Evolutionary conservation across 1,140 invertebrate genomes (phyloP).

Genomic region (Eupristina koningsbergeri): DNA sequence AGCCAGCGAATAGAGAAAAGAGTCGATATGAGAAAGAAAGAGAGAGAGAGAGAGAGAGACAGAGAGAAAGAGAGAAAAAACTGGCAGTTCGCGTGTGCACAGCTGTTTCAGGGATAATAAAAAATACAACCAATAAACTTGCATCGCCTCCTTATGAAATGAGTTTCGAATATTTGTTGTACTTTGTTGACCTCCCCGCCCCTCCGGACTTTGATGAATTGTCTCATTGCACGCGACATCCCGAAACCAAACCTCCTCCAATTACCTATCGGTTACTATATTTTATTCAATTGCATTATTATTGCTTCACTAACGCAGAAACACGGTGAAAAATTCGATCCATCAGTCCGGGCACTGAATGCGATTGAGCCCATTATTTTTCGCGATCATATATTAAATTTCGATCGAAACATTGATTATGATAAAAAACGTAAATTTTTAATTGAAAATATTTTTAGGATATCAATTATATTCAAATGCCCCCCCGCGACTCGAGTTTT

Average conservation of each 20-base stretch:
- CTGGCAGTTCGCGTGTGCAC: slow-evolving; percentile 20
- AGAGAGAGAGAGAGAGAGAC: too few species aligned
- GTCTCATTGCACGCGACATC: slow-evolving; percentile 32
- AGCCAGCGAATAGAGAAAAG: slow-evolving; percentile 9
- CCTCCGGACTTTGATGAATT: slow-evolving; percentile 30
- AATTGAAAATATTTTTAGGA: slow-evolving; percentile 39
- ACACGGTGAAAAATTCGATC: too few species aligned
- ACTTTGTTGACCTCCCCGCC: too few species aligned
- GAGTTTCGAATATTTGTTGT: slow-evolving; percentile 44
- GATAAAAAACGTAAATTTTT: slow-evolving; percentile 17
- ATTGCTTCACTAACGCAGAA: not conserved
- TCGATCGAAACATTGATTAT: not conserved
- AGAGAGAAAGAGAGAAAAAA: slow-evolving; percentile 20
- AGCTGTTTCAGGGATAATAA: slow-evolving; percentile 46
- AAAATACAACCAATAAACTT: slow-evolving; percentile 39
- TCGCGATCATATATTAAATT: slow-evolving; percentile 9
- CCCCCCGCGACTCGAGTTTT: not conserved
- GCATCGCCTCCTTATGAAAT: slow-evolving; percentile 40
- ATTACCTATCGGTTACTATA: not conserved
- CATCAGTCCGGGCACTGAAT: too few species aligned
- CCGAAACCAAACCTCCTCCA: not conserved
- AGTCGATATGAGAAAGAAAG: slow-evolving; percentile 28
- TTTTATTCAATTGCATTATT: too few species aligned
- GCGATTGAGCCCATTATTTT: too few species aligned
- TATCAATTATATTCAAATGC: slow-evolving; percentile 41